Conservation (phyloP, 2,113 vertebrate species). For the Isichthys henryi region DNA sequence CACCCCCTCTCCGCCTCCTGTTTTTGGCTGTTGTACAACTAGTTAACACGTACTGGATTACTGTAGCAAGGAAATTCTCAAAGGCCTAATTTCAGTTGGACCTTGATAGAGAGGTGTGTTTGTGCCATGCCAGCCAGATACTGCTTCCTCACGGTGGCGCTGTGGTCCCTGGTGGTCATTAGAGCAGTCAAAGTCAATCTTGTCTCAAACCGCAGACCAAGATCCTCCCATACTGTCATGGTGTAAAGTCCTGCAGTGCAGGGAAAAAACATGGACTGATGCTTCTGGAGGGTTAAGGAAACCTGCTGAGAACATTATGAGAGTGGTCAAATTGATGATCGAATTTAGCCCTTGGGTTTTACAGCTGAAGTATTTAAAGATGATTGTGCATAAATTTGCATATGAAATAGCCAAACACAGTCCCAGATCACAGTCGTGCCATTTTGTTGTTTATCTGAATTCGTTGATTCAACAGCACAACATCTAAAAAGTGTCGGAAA, state of each 20-base stretch:
- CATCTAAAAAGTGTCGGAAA: neutral
- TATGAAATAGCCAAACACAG: neutral
- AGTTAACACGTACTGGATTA: slow-evolving; percentile 8
- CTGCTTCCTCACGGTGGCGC: neutral
- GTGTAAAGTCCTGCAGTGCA: neutral
- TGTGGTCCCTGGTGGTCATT: neutral
- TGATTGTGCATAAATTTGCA: neutral
- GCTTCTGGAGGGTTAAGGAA: neutral
- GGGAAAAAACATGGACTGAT: neutral
- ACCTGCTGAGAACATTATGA: neutral
- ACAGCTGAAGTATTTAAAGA: neutral
- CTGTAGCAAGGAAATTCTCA: slow-evolving; percentile 3
- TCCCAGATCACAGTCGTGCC: neutral
- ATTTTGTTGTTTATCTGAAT: neutral
- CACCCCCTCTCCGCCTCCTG: neutral
- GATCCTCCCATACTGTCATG: neutral
- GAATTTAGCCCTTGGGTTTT: neutral
- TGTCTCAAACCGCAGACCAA: too few relatives aligned
- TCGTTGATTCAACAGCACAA: neutral
- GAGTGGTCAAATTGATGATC: neutral
- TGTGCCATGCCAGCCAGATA: neutral
- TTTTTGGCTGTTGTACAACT: slow-evolving; percentile 9
- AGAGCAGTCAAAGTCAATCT: neutral
- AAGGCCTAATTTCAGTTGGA: slow-evolving; percentile 10
- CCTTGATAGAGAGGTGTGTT: neutral